Evolutionary conservation across 2,113 vertebrate species (phyloP), one percentile per base, ranked within the genome.

Genomic region (Antechinus stuartii): DNA sequence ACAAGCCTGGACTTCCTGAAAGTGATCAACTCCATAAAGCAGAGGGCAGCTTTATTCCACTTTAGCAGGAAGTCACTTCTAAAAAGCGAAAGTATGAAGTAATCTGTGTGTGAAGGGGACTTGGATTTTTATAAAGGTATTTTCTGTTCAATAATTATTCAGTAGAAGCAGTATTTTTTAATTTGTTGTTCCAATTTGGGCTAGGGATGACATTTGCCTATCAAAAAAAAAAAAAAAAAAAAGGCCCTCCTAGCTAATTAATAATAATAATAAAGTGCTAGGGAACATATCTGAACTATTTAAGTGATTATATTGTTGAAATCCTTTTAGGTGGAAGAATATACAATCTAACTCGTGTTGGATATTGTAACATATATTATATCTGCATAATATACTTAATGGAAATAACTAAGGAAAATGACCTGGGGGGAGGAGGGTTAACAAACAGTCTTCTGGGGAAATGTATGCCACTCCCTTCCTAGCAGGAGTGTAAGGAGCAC

Each of bases 1-100:
- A 90, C 49, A 52, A 49, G 90, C 3, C 47, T 90, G 25, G 26
- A 49, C 90, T 52, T 52, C 27, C 90, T 90, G 90, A 50, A 90
- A 90, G 9, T 2, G 24, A 90, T 90, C 47, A 90, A 14, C 47
- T 90, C 47, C 49, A 90, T 49, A 90, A 50, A 50, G 49, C 90
- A 90, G 90, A 52, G 14, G 47, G 25, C 90, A 90, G 10, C 47
- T 90, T 90, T 90, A 52, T 90, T 90, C 90, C 27, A 90, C 90
- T 49, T 90, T 90, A 90, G 46, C 90, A 90, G 90, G 49, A 47
- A 90, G 46, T 90, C 89, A 90, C 42, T 50, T 90, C 90, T 90
- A 24, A 90, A 26, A 47, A 47, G 24, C 9, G 47, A 47, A 90
- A 90, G 46, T 49, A 49, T 19, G 25, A 30, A 90, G 49, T 90